Evolutionary conservation across 2,797 vertebrate species (phyloP).

Genomic region (Siniperca scherzeri): DNA sequence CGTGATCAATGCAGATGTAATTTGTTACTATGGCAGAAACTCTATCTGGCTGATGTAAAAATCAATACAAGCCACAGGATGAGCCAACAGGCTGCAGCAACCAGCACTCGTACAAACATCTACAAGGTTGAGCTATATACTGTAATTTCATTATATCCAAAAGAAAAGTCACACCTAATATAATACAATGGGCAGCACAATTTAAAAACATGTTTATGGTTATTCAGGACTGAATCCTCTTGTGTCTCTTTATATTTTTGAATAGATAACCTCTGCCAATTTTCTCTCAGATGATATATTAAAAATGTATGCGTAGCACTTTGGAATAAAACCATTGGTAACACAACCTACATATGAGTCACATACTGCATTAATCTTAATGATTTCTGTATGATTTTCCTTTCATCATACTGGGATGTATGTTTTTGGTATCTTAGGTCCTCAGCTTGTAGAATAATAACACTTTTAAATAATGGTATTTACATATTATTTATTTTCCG

Average conservation of each 20-base stretch:
- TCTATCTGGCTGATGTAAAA: constrained; percentile 59
- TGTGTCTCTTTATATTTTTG: neutral
- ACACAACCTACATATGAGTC: neutral
- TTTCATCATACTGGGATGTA: neutral
- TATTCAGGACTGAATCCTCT: constrained; percentile 14
- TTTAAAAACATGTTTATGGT: constrained; percentile 12
- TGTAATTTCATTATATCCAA: constrained; percentile 3
- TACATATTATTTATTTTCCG: neutral
- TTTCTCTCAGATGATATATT: constrained; percentile 7
- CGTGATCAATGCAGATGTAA: constrained; percentile 70
- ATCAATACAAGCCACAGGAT: constrained; percentile 61
- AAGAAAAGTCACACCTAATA: constrained; percentile 22
- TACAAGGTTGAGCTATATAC: neutral
- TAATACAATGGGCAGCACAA: constrained; percentile 3
- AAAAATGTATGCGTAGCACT: neutral
- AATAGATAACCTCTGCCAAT: neutral
- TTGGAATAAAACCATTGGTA: neutral
- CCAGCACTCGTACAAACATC: constrained; percentile 41
- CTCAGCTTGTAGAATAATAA: constrained; percentile 4
- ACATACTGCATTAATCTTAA: neutral
- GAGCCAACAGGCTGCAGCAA: constrained; percentile 41
- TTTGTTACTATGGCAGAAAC: constrained; percentile 72
- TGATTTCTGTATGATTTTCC: neutral
- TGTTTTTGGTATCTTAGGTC: neutral
- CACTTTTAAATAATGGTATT: neutral